phyloP scores from a whole-genome alignment of 2,888 invertebrate species.

The Lycaena phlaeas region DNA sequence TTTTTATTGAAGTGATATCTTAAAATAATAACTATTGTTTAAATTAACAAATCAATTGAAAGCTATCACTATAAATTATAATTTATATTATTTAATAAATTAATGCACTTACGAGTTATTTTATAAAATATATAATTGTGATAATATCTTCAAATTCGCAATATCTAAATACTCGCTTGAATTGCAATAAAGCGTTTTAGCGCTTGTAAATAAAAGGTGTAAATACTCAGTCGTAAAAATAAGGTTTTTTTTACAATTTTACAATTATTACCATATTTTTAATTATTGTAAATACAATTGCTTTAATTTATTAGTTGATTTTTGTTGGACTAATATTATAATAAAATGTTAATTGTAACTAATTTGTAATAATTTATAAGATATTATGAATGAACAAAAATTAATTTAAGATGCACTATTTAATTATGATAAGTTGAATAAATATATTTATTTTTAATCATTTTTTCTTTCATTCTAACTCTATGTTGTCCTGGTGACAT shows the following conservation, averaged over 20 bases:
- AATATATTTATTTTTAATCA: slow-evolving; percentile 57
- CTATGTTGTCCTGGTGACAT: no score
- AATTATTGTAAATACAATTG: slow-evolving; percentile 12
- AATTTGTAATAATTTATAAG: slow-evolving; percentile 12
- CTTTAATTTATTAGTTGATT: slow-evolving; percentile 21
- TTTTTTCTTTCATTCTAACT: no score
- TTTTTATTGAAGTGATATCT: no score
- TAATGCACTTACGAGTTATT: not conserved
- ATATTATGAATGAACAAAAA: slow-evolving; percentile 25
- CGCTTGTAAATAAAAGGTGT: slow-evolving; percentile 13
- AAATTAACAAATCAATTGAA: no score
- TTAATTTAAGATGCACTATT: slow-evolving; percentile 43
- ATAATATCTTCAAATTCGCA: not conserved
- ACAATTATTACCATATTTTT: slow-evolving; percentile 6
- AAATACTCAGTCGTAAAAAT: slow-evolving; percentile 10
- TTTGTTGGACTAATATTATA: slow-evolving; percentile 2
- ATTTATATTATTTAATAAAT: no score
- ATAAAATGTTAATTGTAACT: slow-evolving; percentile 17
- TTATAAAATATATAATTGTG: not conserved
- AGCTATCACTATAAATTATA: no score
- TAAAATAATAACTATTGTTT: no score
- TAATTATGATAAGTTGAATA: slow-evolving; percentile 54
- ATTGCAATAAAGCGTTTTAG: slow-evolving; percentile 12
- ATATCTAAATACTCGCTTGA: slow-evolving; percentile 1
- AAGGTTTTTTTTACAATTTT: not conserved